Base-by-base conservation (phyloP, 1,140 invertebrate species). In the Anastrepha obliqua region DNA sequence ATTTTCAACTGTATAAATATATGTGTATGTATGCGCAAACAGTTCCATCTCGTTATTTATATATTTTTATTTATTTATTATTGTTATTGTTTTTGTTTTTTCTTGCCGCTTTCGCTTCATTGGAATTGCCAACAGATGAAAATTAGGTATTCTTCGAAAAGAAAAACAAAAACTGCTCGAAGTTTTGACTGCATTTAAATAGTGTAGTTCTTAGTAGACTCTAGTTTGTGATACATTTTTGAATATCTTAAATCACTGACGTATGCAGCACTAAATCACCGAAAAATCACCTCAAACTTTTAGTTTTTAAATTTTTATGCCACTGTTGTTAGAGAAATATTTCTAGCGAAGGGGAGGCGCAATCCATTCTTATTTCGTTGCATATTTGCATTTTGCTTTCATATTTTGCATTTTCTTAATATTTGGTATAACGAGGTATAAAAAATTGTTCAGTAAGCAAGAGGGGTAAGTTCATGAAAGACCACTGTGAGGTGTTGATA, bases 1-100 rank as follows among this genome's bases (percentile, higher is more conserved):
- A 74, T 74, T 44, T 74, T 74, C 42, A 44, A 44, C 39, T 17
- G 17, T 74, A 74, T 74, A 74, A 13, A 62, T 29, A 65, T 29
- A 13, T 67, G 39, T 67, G 65, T 67, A 11, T 44, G 44, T 15
- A 5, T 8, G 42, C 44, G 67, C 42, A 44, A 15, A 70, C 20
- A 44, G 17, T 42, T 29, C 29, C 29, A 29, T 29, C 29, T 29
- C 29, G 29, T 29, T 29, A 29, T 29, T 29, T 29, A 44, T 74
- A 74, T 47, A 74, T 74, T 15, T 44, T 44, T 44, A n/a, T 3
- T 4, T 29, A 29, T 62, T 62, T 62, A 62, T 62, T n/a, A 62
- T 15, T 17, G 15, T 17, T 13, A 74, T 74, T 74, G 67, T 17
- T 15, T 64, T 64, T 20, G n/a, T 7, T 39, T 67, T 55, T 67